A percentile compares a stretch with the other conserved stretches of the same genome.
Conservation (phyloP, 1,140 invertebrate genomes). For the Pseudomyrmex pallidus region DNA sequence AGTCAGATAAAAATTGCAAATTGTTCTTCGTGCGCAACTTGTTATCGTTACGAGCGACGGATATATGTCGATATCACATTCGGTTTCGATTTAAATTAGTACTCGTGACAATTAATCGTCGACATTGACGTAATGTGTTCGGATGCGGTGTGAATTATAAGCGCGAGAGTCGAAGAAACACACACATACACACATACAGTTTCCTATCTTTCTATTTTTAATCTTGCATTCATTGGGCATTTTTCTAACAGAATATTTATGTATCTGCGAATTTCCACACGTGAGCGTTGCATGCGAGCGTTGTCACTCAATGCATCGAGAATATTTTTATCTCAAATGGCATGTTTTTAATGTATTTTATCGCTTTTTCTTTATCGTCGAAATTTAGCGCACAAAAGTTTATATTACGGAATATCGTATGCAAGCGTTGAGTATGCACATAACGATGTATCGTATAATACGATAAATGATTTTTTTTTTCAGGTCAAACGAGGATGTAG, state of each 20-base stretch:
- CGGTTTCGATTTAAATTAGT: constrained; percentile 16
- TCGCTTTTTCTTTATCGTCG: not conserved
- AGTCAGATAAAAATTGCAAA: constrained; percentile 2
- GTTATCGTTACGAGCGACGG: not conserved
- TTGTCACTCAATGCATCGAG: not conserved
- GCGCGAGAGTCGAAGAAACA: too few relatives aligned
- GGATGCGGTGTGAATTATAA: not conserved
- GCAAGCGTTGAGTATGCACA: not conserved
- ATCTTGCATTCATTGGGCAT: too few relatives aligned
- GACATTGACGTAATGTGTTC: too few relatives aligned
- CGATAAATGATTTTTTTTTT: constrained; percentile 62
- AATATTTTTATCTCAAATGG: not conserved
- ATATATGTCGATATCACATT: not conserved
- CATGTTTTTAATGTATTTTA: not conserved
- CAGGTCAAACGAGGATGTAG: constrained; percentile 80
- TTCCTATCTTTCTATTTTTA: too few relatives aligned
- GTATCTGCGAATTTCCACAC: not conserved
- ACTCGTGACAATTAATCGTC: not conserved
- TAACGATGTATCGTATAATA: not conserved
- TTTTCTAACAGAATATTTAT: constrained; percentile 22
- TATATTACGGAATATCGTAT: not conserved
- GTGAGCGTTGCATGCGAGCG: too few relatives aligned
- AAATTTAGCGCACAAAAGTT: not conserved
- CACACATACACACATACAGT: too few relatives aligned
- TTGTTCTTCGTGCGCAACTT: not conserved